These are phyloP conservation scores for Natrix natrix DNA, from an alignment of 2,797 vertebrate genomes.

Conservation along the genomic window DNA sequence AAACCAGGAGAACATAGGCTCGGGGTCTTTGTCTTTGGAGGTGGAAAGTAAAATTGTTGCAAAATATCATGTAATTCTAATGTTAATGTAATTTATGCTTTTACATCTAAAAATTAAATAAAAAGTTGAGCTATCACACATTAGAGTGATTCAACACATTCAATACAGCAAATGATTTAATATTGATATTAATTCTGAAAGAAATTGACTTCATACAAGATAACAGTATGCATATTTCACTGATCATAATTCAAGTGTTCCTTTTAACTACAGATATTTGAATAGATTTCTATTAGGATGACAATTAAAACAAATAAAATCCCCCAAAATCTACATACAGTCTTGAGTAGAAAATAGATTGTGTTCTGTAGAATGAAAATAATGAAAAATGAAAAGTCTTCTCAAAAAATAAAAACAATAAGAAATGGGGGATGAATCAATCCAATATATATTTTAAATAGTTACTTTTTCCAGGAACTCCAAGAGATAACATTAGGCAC, in stretches of 20 bases:
- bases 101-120: conserved; percentile 55
- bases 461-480: background rate
- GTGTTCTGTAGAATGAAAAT: background rate
- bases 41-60: background rate
- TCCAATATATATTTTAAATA: background rate
- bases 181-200: background rate
- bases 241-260: background rate
- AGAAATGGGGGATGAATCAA: background rate
- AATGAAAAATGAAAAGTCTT: background rate
- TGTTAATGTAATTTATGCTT: conserved; percentile 6
- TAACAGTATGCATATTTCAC: background rate
- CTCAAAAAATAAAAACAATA: background rate
- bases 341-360: background rate
- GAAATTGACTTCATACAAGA: background rate
- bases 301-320: background rate
- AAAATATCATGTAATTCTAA: conserved; percentile 9
- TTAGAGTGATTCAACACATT: conserved; percentile 6
- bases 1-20: background rate
- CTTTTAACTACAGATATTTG: background rate
- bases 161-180: background rate
- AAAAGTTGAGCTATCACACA: background rate
- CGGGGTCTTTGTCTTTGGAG: background rate
- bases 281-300: background rate
- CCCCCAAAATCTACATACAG: background rate
- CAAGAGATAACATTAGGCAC: background rate